A percentile compares a stretch with the other conserved stretches of the same genome.
phyloP scores from a whole-genome alignment of 2,888 invertebrate species.

The Nebria salina region DNA sequence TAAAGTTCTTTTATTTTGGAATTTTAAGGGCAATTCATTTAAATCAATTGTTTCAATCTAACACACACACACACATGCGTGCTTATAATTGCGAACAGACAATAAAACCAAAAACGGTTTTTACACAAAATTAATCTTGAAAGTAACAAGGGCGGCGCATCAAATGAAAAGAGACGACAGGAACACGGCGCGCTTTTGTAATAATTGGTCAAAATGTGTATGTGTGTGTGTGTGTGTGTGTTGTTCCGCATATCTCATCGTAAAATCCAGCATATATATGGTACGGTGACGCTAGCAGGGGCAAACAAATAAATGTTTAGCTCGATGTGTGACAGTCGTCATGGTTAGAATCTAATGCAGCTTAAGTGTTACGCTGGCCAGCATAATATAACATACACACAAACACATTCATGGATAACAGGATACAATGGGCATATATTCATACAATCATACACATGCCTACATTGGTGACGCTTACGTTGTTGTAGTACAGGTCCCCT shows the following conservation, averaged over 20 bases:
- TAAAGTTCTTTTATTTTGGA: too few species aligned
- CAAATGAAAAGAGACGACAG: neutral
- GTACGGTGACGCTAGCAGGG: neutral
- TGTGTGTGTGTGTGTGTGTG: too few species aligned
- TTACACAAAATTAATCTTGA: conserved; percentile 9
- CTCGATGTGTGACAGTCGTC: conserved; percentile 28
- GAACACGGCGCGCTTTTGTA: neutral
- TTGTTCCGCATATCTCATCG: neutral
- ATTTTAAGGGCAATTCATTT: too few species aligned
- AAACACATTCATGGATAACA: neutral
- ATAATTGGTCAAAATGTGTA: neutral
- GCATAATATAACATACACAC: conserved; percentile 20
- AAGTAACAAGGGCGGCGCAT: neutral
- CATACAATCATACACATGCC: neutral
- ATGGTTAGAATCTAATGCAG: conserved; percentile 32
- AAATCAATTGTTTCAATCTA: too few species aligned
- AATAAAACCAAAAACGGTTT: neutral
- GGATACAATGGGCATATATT: neutral
- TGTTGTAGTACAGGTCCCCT: neutral
- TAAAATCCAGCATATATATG: neutral
- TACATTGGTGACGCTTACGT: neutral
- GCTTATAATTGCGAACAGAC: neutral
- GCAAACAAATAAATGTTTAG: too few species aligned
- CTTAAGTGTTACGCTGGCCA: conserved; percentile 24
- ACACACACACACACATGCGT: neutral